phyloP scores from a whole-genome alignment of 2,113 vertebrate species.

The Chloebia gouldiae region DNA sequence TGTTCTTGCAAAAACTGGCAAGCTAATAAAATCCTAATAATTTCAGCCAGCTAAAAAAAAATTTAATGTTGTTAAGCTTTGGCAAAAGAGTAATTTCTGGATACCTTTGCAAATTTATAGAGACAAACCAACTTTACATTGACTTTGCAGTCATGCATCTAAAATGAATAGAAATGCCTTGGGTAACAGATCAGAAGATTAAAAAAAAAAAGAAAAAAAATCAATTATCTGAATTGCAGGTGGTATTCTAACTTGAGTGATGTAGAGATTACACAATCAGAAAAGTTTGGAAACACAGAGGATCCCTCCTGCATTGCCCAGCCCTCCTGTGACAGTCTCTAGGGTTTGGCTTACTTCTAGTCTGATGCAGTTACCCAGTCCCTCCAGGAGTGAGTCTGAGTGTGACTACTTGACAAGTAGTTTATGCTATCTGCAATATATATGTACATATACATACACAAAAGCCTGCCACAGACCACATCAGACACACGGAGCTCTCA shows the following conservation, averaged over 20 bases:
- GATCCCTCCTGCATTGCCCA: neutral
- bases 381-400: neutral
- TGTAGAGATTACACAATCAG: neutral
- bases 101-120: neutral
- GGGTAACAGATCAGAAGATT: neutral
- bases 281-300: neutral
- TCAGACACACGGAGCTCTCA: neutral
- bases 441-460: neutral
- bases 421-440: neutral
- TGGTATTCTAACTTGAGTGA: neutral
- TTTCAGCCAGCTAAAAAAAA: neutral
- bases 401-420: neutral
- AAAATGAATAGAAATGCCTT: neutral
- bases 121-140: neutral
- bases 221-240: neutral
- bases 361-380: neutral
- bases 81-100: neutral
- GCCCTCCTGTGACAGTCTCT: neutral
- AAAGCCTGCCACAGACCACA: neutral
- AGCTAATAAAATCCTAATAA: neutral
- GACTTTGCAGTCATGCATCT: neutral
- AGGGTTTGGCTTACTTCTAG: neutral
- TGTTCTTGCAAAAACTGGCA: neutral
- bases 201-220: neutral
- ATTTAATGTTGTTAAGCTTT: neutral